Evolutionary conservation across 2,797 vertebrate genomes (phyloP).

Genomic region (Onychomys torridus): DNA sequence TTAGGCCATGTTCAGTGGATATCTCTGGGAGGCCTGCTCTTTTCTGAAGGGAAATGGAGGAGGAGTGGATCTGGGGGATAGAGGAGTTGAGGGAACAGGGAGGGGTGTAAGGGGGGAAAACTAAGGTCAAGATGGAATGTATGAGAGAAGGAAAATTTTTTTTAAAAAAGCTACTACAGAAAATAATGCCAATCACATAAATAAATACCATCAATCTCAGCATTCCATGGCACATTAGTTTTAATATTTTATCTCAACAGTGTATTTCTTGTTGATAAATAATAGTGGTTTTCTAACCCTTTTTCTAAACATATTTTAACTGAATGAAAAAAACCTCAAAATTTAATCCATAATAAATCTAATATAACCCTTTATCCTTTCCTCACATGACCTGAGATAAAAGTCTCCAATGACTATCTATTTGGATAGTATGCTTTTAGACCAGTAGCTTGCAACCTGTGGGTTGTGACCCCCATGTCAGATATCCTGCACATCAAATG

Average conservation of each 20-base stretch:
- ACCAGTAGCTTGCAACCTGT: not conserved
- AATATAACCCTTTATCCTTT: conserved; percentile 2
- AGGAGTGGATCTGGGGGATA: not conserved
- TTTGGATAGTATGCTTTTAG: not conserved
- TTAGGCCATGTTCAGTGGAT: not conserved
- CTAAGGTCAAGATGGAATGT: not conserved
- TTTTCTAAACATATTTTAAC: not conserved
- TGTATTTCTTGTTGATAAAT: not conserved
- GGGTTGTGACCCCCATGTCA: too few species aligned
- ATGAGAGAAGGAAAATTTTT: not conserved
- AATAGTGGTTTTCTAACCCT: not conserved
- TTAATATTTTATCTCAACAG: not conserved
- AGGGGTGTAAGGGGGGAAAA: not conserved
- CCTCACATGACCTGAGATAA: not conserved
- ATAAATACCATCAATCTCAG: not conserved
- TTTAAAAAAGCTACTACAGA: not conserved
- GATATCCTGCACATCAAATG: not conserved
- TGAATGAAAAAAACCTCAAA: not conserved
- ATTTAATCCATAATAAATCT: conserved; percentile 13
- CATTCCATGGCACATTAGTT: not conserved
- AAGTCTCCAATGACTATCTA: not conserved
- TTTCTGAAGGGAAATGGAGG: too few species aligned
- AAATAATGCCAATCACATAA: not conserved
- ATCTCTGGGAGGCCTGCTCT: too few species aligned
- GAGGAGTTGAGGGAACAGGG: not conserved